Evolutionary conservation across 2,113 vertebrate genomes (phyloP).

Genomic region (Piaya cayana): DNA sequence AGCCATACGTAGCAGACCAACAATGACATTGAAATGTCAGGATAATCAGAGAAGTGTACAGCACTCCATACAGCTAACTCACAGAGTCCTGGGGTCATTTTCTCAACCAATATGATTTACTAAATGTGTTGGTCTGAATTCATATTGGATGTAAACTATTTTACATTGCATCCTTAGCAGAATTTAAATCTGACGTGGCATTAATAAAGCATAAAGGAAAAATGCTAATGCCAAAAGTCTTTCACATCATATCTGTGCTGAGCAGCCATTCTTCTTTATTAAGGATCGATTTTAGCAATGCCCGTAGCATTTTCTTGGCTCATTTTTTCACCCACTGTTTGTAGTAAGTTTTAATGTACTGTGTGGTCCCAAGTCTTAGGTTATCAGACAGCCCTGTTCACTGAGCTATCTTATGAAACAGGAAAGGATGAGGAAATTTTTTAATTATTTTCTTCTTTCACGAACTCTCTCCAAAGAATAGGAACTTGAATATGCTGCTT

Average conservation of each 20-base stretch:
- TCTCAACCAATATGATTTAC: not conserved
- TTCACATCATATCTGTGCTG: not conserved
- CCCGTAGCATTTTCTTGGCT: not conserved
- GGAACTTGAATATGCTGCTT: not conserved
- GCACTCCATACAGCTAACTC: not conserved
- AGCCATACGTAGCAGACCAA: not conserved
- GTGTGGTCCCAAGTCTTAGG: not conserved
- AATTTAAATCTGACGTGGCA: not conserved
- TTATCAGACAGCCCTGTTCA: not conserved
- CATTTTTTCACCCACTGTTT: not conserved
- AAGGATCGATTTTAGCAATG: not conserved
- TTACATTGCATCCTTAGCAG: not conserved
- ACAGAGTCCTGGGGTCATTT: not conserved
- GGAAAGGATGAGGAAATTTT: not conserved
- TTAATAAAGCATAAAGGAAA: not conserved
- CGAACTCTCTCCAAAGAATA: not conserved
- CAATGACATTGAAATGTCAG: conserved; percentile 1
- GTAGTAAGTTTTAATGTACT: not conserved
- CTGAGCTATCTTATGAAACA: not conserved
- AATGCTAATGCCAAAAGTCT: not conserved
- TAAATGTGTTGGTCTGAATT: not conserved
- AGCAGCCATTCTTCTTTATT: not conserved
- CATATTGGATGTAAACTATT: not conserved
- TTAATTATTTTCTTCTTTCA: not conserved
- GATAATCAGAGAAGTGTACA: not conserved